Percentiles rank a stretch among this genome's conserved stretches.
phyloP scores from a whole-genome alignment of 2,888 invertebrate genomes.

The Drosophila nr. medialis region DNA sequence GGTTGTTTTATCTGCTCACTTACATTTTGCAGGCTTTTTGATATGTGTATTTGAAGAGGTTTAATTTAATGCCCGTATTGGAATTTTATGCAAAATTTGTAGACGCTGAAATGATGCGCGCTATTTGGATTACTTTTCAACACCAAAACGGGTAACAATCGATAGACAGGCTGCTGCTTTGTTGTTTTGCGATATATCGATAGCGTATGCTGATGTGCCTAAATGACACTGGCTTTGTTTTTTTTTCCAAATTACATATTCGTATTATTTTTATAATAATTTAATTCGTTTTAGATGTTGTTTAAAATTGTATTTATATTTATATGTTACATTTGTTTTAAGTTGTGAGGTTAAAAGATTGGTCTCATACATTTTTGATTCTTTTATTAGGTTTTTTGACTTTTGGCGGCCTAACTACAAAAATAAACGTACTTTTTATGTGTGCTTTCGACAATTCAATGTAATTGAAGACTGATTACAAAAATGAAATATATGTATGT shows the following conservation, averaged over 20 bases:
- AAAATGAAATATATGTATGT: background rate
- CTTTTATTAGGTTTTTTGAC: background rate
- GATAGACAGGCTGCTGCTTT: background rate
- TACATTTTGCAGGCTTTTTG: conserved; percentile 7
- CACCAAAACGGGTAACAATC: conserved; percentile 2
- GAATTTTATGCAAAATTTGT: conserved; percentile 5
- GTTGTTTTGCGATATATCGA: conserved; percentile 3
- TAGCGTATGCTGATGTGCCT: background rate
- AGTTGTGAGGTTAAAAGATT: background rate
- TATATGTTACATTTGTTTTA: background rate
- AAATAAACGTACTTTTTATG: background rate
- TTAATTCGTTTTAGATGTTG: background rate
- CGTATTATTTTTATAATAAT: background rate
- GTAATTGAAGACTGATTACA: background rate
- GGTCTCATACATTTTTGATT: background rate
- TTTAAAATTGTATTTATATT: background rate
- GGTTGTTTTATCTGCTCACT: background rate
- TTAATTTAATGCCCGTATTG: background rate
- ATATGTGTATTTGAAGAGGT: background rate
- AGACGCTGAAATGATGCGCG: conserved; percentile 5
- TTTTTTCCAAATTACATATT: background rate
- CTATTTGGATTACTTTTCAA: conserved; percentile 6
- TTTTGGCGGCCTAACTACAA: background rate
- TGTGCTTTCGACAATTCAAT: background rate
- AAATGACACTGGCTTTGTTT: conserved; percentile 2